Conservation (phyloP, 2,888 invertebrate genomes). For the Chaetogeoica ovagalla region DNA sequence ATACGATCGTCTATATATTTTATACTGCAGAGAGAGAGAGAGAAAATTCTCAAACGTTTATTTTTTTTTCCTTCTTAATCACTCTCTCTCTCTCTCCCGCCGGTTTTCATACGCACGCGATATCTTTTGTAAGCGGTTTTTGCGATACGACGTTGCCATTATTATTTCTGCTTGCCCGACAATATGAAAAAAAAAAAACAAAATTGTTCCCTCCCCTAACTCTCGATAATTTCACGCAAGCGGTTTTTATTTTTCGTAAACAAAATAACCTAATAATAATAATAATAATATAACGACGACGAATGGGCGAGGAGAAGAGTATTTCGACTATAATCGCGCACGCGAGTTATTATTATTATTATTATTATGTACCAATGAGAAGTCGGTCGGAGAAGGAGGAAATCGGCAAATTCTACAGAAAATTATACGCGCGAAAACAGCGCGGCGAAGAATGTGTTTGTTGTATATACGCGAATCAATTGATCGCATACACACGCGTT, state of each 20-base stretch:
- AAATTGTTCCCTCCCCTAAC: background rate
- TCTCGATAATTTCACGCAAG: background rate
- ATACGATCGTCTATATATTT: background rate
- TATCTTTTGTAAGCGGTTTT: constrained; percentile 21
- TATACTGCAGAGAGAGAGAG: background rate
- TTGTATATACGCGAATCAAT: background rate
- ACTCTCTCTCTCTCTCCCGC: no score
- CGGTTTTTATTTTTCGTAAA: background rate
- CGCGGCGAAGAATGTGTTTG: background rate
- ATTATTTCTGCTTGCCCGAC: background rate
- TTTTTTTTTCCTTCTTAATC: background rate
- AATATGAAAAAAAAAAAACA: no score
- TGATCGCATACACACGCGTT: no score
- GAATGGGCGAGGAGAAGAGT: no score
- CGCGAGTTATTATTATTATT: background rate
- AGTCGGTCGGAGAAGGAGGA: no score
- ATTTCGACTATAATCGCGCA: background rate
- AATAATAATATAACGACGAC: no score
- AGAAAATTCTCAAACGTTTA: background rate
- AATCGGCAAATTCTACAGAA: no score
- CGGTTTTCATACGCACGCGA: background rate
- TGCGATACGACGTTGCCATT: background rate
- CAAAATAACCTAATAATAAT: no score
- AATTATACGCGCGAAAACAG: background rate
- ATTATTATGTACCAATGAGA: no score